Evolutionary conservation across 2,797 vertebrate species (phyloP), one percentile per base, ranked within the genome.

Genomic region (Darevskia nairensis): DNA sequence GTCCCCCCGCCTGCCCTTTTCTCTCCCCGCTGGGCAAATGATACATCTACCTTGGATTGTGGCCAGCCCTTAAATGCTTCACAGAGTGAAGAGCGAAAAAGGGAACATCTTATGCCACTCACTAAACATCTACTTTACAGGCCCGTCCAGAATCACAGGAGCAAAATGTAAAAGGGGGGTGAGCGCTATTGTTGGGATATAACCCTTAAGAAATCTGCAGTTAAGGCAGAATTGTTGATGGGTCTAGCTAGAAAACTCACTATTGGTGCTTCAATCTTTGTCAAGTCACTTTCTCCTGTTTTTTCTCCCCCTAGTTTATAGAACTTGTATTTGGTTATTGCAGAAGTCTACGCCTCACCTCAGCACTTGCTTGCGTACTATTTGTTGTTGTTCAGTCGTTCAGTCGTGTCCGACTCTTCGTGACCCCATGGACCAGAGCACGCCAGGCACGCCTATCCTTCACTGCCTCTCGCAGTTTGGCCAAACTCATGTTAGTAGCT

Each of bases 101-200:
- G 39, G 66, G 71, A 90, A 88, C 84, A 66, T 82, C 17, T 80
- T n/a, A 64, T 78, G 27, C 55, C 10, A 0, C 50, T 50, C 50
- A 50, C 27, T 83, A 11, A 1, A 32, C 13, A 82, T 72, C 27
- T 89, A 25, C 75, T 86, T 91, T 25, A 39, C 29, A 86, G 17
- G 50, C 39, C 75, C 91, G 50, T 64, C 29, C 8, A 85, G 32
- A 88, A 83, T 23, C 6, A n/a, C 82, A 39, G 68, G 83, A 19
- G 15, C 29, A 35, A 46, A 68, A 41, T 46, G 75, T 35, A 87
- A 84, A 44, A 81, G 35, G 25, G 68, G 19, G n/a, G 10, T 76
- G 32, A 1, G 3, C 44, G 39, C 55, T 80, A 64, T 29, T 7
- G 39, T 0, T 10, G 0, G 23, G 64, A 76, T 55, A 66, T 55